Evolutionary conservation across 1,140 invertebrate species (phyloP).

Genomic region (Tachypleus tridentatus): DNA sequence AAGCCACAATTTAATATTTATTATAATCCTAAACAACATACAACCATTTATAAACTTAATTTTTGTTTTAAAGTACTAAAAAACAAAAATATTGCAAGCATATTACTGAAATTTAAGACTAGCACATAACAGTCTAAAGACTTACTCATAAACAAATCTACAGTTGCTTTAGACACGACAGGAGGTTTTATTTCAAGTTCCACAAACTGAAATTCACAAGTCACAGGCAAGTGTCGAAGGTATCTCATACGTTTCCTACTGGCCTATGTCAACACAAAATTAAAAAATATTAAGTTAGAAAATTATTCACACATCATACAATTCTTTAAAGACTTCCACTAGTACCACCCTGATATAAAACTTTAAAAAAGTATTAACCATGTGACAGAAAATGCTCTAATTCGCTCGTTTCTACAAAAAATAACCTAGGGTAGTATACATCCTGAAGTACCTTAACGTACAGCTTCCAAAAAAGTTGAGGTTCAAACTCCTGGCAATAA

Average conservation of each 20-base stretch:
- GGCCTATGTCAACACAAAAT: background rate
- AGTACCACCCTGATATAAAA: too few relatives aligned
- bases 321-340: too few relatives aligned
- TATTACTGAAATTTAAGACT: constrained; percentile 13
- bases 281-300: background rate
- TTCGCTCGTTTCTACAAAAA: too few relatives aligned
- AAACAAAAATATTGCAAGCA: constrained; percentile 13
- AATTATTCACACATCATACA: background rate
- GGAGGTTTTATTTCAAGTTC: constrained; percentile 68
- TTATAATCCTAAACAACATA: too few relatives aligned
- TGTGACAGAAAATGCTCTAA: too few relatives aligned
- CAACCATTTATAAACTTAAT: too few relatives aligned
- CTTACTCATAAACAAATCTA: constrained; percentile 51
- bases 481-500: too few relatives aligned
- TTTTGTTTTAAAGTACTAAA: background rate
- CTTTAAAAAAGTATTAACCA: too few relatives aligned
- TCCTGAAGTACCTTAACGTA: too few relatives aligned
- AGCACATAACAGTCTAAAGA: background rate
- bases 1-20: too few relatives aligned
- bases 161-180: constrained; percentile 50
- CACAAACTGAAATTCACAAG: constrained; percentile 76
- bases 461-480: too few relatives aligned
- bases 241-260: constrained; percentile 62
- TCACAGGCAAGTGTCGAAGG: constrained; percentile 74
- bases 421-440: too few relatives aligned